Conservation (phyloP, 1,140 invertebrate species). For the Drosophila orosa region DNA sequence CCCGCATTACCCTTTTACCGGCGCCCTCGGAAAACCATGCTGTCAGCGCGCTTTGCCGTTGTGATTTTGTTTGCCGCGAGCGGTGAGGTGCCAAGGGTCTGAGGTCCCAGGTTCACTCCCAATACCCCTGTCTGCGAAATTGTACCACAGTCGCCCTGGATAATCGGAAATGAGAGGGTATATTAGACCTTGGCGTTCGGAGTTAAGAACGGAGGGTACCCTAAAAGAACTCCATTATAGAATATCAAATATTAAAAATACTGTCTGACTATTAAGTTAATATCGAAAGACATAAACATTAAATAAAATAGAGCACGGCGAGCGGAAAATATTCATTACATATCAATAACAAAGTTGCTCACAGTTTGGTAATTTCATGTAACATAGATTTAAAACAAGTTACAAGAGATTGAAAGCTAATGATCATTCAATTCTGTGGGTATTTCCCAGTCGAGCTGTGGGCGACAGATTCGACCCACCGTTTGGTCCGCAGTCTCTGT, state of each 20-base stretch:
- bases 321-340: too few species aligned
- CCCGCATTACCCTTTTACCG: neutral
- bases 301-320: too few species aligned
- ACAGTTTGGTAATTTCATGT: neutral
- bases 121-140: slow-evolving; percentile 9
- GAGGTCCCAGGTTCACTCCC: slow-evolving; percentile 23
- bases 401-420: too few species aligned
- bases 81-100: slow-evolving; percentile 14
- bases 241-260: too few species aligned
- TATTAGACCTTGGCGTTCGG: neutral
- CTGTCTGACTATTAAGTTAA: too few species aligned
- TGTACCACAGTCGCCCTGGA: slow-evolving; percentile 11
- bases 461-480: neutral
- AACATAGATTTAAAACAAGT: neutral
- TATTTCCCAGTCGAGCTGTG: neutral
- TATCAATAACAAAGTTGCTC: too few species aligned
- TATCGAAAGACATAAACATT: too few species aligned
- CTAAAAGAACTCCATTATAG: too few species aligned
- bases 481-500: slow-evolving; percentile 6
- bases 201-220: too few species aligned
- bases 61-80: slow-evolving; percentile 44
- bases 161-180: neutral
- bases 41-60: slow-evolving; percentile 35
- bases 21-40: slow-evolving; percentile 31
- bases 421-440: neutral